A percentile compares a stretch with the other conserved stretches of the same genome.
Evolutionary conservation across 2,797 vertebrate species (phyloP).

Genomic region (Malurus splendens): DNA sequence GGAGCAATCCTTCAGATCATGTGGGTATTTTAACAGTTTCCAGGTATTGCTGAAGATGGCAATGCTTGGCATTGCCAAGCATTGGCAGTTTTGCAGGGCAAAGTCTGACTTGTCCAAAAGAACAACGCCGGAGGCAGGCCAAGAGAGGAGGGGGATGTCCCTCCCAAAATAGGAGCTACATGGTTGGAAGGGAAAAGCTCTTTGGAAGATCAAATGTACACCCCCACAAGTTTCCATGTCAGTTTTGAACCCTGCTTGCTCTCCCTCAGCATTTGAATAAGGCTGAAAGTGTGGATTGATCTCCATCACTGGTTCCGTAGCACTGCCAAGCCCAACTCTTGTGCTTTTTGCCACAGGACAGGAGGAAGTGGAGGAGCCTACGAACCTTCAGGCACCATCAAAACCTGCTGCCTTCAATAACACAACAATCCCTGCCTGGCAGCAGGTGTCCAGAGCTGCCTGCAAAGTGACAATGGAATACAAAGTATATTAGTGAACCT

Average conservation of each 20-base stretch:
- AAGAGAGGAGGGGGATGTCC: neutral
- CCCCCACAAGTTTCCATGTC: fast-evolving
- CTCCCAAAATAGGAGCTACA: neutral
- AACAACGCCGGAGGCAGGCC: neutral
- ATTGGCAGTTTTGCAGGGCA: neutral
- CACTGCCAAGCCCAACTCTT: neutral
- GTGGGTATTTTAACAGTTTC: neutral
- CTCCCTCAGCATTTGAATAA: neutral
- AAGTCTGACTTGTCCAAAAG: neutral
- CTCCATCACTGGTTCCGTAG: neutral
- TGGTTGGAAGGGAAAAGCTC: neutral
- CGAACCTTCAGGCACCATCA: neutral
- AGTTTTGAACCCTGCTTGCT: neutral
- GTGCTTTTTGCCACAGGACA: neutral
- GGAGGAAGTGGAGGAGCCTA: neutral
- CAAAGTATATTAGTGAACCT: neutral
- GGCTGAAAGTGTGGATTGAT: neutral
- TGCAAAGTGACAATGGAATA: neutral
- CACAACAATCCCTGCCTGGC: neutral
- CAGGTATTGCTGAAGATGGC: neutral
- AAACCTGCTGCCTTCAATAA: neutral
- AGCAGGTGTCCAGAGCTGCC: neutral
- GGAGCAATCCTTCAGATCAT: neutral
- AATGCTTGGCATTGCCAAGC: neutral
- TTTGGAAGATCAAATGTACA: neutral